Evolutionary conservation across 1,140 invertebrate species (phyloP), one percentile per base, ranked within the genome.

Genomic region (Drosophila pachea): DNA sequence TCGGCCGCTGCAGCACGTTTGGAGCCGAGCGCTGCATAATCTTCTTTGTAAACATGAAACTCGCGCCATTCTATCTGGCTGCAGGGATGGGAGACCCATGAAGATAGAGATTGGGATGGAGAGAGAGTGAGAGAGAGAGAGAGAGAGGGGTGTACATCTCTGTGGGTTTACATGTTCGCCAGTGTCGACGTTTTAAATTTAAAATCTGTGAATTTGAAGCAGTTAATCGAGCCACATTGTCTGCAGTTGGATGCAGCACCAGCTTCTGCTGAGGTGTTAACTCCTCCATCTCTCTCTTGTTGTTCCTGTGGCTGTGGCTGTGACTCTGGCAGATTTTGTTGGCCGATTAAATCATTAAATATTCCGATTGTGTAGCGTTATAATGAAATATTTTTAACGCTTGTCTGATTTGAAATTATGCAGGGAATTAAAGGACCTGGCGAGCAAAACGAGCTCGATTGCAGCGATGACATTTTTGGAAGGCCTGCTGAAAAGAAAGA

Each of bases 381-480:
- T 88, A 88, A 88, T 88, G 86, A 88, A 88, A 88, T 86, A 86
- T 88, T 88, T 84, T 88, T 88, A 87, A 77, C 81, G 81, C 81
- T 86, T 86, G 81, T 86, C 81, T 86, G 81, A 86, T 86, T 86
- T 79, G 82, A 68, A 86, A 86, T 86, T 86, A 86, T 86, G 77
- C 81, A 72, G 67, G 49, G 81, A 86, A 86, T 86, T 86, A 86
- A 86, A 86, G 81, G 81, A 86, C 74, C 73, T 84, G 33, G 65
- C 52, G 71, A 11, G 31, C 29, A 12, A 40, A 22, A 54, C 52
- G 29, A 40, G 61, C 38, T 59, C 52, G 35, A 12, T 42, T 42
- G 40, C n/a, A n/a, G 22, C 22, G 22, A 22, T 22, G 22, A 22
- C 16, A 40, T 38, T 40, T 58, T 35, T 22, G 3, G 22, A 22